Evolutionary conservation across 1,140 invertebrate species (phyloP), one percentile per base, ranked within the genome.

Genomic region (Trissolcus basalis): DNA sequence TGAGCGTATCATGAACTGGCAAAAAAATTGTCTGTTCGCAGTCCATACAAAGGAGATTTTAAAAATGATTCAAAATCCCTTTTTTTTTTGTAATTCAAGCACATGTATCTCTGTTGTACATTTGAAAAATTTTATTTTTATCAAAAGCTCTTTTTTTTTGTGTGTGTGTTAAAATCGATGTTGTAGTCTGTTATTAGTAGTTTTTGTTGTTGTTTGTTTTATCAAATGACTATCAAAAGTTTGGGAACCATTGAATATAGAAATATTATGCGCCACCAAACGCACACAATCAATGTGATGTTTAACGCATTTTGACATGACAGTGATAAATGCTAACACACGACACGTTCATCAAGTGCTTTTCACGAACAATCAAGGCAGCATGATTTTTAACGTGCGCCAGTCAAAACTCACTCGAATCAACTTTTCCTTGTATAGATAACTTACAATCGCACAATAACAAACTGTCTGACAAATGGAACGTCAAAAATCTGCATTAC

Each of bases 391-490:
- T 1, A 44, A 44, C 43, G 39, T 43, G 5, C 39, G 43, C 43
- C 43, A 11, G 43, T 44, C 43, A 13, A 44, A 44, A 44, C 43
- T 44, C 43, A 44, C 43, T 44, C 12, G 43, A 44, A 44, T 44
- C 43, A 44, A 44, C 43, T 44, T 12, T 44, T 12, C 11, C 13
- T 44, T 12, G 43, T 13, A 44, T 44, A 44, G 11, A 44, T 44
- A 44, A 44, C 43, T 44, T 44, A 27, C 19, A 27, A 27, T 44
- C 12, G 43, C 12, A 43, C 39, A 44, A 44, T 13, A 13, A 44
- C 43, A 44, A 44, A 44, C 43, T 13, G 43, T 44, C 43, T 13
- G 43, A 12, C 43, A 44, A 44, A 44, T 12, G 43, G 43, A 13
- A 13, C 13, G 43, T 12, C n/a, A 13, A 14, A 13, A 7, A 44